phyloP scores from a whole-genome alignment of 2,888 invertebrate genomes.

The Cistogaster globosa region DNA sequence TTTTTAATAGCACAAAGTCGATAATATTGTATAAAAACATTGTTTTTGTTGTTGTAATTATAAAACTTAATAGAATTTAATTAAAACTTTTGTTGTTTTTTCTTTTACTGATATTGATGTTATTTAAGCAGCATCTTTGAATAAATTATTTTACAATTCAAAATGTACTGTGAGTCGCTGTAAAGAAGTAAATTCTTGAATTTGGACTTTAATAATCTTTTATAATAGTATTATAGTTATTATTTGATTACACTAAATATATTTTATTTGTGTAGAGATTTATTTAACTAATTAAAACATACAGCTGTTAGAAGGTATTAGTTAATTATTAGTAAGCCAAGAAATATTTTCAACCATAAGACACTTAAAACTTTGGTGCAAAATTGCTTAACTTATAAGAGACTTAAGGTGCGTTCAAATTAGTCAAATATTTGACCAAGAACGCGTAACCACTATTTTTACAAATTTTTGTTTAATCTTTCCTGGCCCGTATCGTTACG shows the following conservation, averaged over 20 bases:
- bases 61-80: background rate
- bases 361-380: too few species aligned
- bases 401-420: too few species aligned
- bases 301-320: too few species aligned
- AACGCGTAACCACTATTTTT: too few species aligned
- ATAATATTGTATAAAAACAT: background rate
- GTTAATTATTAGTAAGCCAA: too few species aligned
- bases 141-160: slow-evolving; percentile 73
- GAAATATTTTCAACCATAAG: too few species aligned
- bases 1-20: background rate
- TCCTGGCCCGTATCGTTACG: too few species aligned
- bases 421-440: too few species aligned
- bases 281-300: background rate
- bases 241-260: too few species aligned
- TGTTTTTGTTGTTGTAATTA: background rate
- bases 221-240: background rate
- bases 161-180: slow-evolving; percentile 81
- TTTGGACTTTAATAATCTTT: slow-evolving; percentile 77
- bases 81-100: slow-evolving; percentile 21
- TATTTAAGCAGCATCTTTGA: slow-evolving; percentile 49
- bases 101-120: slow-evolving; percentile 29
- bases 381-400: too few species aligned
- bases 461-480: too few species aligned
- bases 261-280: background rate
- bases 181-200: slow-evolving; percentile 79